Evolutionary conservation across 1,140 invertebrate species (phyloP), one percentile per base, ranked within the genome.

Genomic region (Schlechtendalia chinensis): DNA sequence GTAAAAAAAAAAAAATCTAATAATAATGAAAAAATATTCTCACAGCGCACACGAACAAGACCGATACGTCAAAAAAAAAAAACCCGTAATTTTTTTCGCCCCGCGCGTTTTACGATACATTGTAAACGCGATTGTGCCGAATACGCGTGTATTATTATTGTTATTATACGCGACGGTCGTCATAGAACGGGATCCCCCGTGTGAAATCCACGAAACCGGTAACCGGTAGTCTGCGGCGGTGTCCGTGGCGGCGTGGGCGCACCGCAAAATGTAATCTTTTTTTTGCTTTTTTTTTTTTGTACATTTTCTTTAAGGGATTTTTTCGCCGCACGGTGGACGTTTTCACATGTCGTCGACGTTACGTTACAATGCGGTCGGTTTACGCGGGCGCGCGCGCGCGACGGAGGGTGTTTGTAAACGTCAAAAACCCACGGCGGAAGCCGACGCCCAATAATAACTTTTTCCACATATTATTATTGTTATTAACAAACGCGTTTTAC

Each of bases 261-360:
- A 22, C 12, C 39, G 39, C 39, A 10, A 50, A 39, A 39, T 39
- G 16, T 71, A 27, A 27, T 71, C 3, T 39, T 39, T n/a, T n/a
- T 61, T 61, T 12, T 29, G 8, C 5, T 29, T 29, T 27, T 61
- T 61, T 61, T 71, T 71, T 53, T 72, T 71, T 71, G 45, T 71
- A 50, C 27, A 53, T 54, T 72, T 54, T 29, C 24, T 72, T 72
- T 54, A 16, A 4, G 39, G 16, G 29, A 19, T 11, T 61, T 71
- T 29, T 71, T 16, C 24, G 24, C 24, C 67, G 4, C 47, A 24
- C 8, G 29, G 8, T 58, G 58, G 75, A 79, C 39, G 75, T 79
- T 79, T 79, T 79, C 75, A 61, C 75, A 79, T 56, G 75, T 79
- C 74, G 19, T 61, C 75, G 75, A 29, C 50, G n/a, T 10, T n/a